Base-by-base conservation (phyloP, 2,888 invertebrate genomes). In the Mechanitis mazaeus region DNA sequence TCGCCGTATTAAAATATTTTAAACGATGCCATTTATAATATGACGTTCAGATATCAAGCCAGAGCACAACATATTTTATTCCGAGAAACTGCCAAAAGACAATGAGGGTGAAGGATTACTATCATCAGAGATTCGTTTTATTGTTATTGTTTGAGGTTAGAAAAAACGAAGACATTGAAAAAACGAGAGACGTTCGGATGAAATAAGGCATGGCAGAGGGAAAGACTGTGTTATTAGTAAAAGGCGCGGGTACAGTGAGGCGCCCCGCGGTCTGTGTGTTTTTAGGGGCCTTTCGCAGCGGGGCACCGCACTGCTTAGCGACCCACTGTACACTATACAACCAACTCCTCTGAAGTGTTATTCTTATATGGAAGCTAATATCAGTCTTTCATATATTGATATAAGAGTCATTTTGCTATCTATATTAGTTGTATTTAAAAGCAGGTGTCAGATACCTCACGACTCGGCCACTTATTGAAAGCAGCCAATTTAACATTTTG, bases 51-150 rank as follows among this genome's bases (percentile, higher is more conserved):
- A 86, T 85, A 87, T 87, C 87, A 86, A 83, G 85, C 85, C 84
- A 80, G 83, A 81, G 78, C 79, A 78, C 77, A 84, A 83, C 86
- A 88, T 89, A 89, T 87, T 85, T 88, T 88, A 88, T 88, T 87
- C 86, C 82, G 78, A 80, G 87, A 87, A 89, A 87, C 85, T 89
- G 90, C 88, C 89, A 90, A 89, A 88, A 89, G 88, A 89, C 90
- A 90, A 90, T 89, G 87, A 88, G 76, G 83, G 83, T 90, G 90
- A 90, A 81, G 90, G 86, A 90, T 90, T 87, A 87, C 85, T 84
- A 87, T 89, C 89, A 89, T 90, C 88, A 88, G 74, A 73, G 77
- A 77, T 72, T 82, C 84, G 82, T 89, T 88, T 87, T 88, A 78
- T 87, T 87, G 84, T 85, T 83, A 83, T 86, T 85, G 83, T 87